Evolutionary conservation across 2,113 vertebrate species (phyloP), one percentile per base, ranked within the genome.

Genomic region (Phoenicopterus ruber): DNA sequence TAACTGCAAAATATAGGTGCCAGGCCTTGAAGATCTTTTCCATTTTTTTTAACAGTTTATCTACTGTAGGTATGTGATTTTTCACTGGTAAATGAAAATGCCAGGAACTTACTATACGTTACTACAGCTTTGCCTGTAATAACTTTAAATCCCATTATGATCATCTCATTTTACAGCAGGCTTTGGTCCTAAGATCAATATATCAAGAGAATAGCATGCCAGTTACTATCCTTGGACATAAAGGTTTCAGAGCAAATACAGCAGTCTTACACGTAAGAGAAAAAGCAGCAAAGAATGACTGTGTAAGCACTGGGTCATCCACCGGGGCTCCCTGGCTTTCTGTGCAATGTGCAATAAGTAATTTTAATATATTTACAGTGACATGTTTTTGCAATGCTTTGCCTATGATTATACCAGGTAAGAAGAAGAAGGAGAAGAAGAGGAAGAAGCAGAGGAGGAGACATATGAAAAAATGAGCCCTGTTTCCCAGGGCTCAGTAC

Each of bases 71-170:
- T 49, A 1, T 58, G 80, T 46, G 90, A 84, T 93, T 92, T 96
- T 94, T 93, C 88, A 83, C 55, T n/a, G 11, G 66, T 93, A 95
- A 98, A 94, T 87, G 95, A 92, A 96, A 90, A 92, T 63, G 58
- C 86, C 91, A 86, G 70, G 78, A 76, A 76, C 86, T 72, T 52
- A 38, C 83, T 72, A 54, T 34, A 65, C 1, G 26, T 82, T 67
- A 42, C 85, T 67, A 61, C 19, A 40, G 74, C 88, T 91, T 95
- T 87, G 9, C 66, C 88, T 36, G 6, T 74, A 93, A 93, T 86
- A 93, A 97, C 84, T 96, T 94, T 81, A 92, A 97, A 95, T 94
- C 92, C 83, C 89, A 93, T 96, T 95, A 94, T 69, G 83, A 83
- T 94, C 24, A 61, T 83, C 86, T 94, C 83, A 52, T 95, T 94